phyloP scores from a whole-genome alignment of 2,888 invertebrate genomes.

The Orgyia antiqua region DNA sequence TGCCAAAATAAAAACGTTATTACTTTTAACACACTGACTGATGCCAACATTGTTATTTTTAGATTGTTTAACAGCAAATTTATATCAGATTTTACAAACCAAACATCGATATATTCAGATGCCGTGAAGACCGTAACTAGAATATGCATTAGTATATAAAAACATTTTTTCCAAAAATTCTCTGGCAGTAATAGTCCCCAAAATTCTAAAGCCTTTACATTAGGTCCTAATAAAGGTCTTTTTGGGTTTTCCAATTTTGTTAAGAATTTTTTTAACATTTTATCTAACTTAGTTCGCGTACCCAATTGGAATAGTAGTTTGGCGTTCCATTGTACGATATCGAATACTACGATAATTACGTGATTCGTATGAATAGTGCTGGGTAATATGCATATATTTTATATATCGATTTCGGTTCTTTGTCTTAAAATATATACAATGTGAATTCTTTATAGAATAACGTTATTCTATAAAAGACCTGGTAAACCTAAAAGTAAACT shows the following conservation, averaged over 20 bases:
- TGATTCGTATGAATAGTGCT: constrained; percentile 17
- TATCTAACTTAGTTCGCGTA: constrained; percentile 11
- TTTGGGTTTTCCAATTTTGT: constrained; percentile 51
- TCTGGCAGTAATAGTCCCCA: constrained; percentile 61
- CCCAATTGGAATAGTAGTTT: constrained; percentile 15
- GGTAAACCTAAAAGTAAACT: too few relatives aligned
- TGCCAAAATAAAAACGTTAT: constrained; percentile 52
- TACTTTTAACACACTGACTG: constrained; percentile 54
- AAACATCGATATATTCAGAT: constrained; percentile 57
- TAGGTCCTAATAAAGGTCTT: constrained; percentile 57
- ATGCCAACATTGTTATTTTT: constrained; percentile 59
- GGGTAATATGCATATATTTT: constrained; percentile 3
- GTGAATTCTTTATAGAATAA: too few relatives aligned
- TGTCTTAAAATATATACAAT: too few relatives aligned
- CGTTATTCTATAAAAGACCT: too few relatives aligned
- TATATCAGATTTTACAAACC: constrained; percentile 54
- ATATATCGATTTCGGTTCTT: constrained; percentile 12
- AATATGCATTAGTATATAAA: constrained; percentile 51
- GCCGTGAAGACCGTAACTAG: constrained; percentile 47
- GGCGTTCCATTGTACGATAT: constrained; percentile 11
- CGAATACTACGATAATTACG: constrained; percentile 20
- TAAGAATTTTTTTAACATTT: constrained; percentile 37
- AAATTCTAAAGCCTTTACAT: constrained; percentile 52
- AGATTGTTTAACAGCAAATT: constrained; percentile 53
- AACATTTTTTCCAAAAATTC: constrained; percentile 28